Percentiles rank a stretch among this genome's conserved stretches.
These are phyloP conservation scores for Myanophis thanlyinensis DNA, from an alignment of 2,113 vertebrate species.

Conservation along the genomic window DNA sequence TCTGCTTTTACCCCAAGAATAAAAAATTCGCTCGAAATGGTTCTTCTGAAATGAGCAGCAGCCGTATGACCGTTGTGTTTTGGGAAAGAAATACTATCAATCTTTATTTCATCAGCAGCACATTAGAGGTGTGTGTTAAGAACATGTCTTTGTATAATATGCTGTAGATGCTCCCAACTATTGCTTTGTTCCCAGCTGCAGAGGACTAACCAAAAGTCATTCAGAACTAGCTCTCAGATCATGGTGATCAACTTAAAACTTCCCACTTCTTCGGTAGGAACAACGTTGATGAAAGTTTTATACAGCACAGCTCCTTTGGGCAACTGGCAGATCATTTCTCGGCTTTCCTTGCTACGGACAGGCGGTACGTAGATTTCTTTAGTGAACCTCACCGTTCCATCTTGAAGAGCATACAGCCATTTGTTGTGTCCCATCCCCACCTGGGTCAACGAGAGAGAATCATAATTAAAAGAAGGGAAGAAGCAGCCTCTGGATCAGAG, in stretches of 20 bases:
- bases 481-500: not conserved
- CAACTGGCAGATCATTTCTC: conserved; percentile 77
- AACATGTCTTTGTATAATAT: not conserved
- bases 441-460: conserved; percentile 58
- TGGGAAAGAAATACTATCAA: not conserved
- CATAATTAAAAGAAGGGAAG: conserved; percentile 13
- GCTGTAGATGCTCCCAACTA: not conserved
- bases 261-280: conserved; percentile 82
- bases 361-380: conserved; percentile 89
- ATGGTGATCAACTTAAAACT: conserved; percentile 86
- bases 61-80: not conserved
- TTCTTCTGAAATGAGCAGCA: not conserved
- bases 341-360: conserved; percentile 72
- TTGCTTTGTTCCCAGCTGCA: not conserved
- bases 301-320: conserved; percentile 87
- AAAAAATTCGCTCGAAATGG: not conserved
- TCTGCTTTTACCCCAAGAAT: not conserved
- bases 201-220: not conserved
- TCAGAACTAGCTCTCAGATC: conserved; percentile 71
- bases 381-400: conserved; percentile 85
- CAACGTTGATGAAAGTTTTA: conserved; percentile 89
- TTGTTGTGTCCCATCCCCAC: conserved; percentile 91
- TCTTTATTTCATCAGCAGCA: not conserved
- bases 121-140: not conserved
- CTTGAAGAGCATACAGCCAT: conserved; percentile 87